Evolutionary conservation across 2,113 vertebrate species (phyloP), one percentile per base, ranked within the genome.

Genomic region (Castor canadensis): DNA sequence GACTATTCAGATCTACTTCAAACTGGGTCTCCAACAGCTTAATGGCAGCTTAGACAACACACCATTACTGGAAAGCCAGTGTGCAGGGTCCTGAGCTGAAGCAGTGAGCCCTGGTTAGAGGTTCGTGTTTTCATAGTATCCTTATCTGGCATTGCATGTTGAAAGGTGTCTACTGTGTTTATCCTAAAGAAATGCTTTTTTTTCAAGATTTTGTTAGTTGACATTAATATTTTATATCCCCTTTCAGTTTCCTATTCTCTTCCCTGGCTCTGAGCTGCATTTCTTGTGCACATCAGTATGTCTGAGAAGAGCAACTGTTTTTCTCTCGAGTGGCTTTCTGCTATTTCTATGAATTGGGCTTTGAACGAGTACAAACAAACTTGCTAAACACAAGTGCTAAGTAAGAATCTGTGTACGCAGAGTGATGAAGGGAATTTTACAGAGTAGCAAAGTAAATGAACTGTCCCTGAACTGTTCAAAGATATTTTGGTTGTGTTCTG

Each of bases 1-100:
- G 97, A 98, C 98, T 98, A 95, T 98, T 98, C 97, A 97, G 98
- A 98, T 98, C 98, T 98, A 97, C 98, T 98, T 98, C 98, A 98
- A 98, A 98, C 99, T 99, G 98, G 96, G 95, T 98, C 98, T 98
- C 98, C 98, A 99, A 98, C 97, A 98, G 97, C 97, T 98, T 98
- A 98, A 99, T 98, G 98, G 96, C 80, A 98, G 97, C 98, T 98
- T 93, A 94, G 96, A 97, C 83, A 94, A 98, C 97, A 95, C 89
- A 94, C 97, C 97, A 98, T 98, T 97, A 94, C 84, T 87, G 97
- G 93, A 96, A 98, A 97, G 95, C 96, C 86, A 77, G 35, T 83
- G 96, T 97, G 92, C 83, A 93, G 93, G 75, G 87, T 93, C 87
- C 28, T 94, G 88, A 94, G 82, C 95, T 86, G 93, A 96, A 92